Evolutionary conservation across 1,140 invertebrate species (phyloP).

Genomic region (Dinothrombium tinctorium): DNA sequence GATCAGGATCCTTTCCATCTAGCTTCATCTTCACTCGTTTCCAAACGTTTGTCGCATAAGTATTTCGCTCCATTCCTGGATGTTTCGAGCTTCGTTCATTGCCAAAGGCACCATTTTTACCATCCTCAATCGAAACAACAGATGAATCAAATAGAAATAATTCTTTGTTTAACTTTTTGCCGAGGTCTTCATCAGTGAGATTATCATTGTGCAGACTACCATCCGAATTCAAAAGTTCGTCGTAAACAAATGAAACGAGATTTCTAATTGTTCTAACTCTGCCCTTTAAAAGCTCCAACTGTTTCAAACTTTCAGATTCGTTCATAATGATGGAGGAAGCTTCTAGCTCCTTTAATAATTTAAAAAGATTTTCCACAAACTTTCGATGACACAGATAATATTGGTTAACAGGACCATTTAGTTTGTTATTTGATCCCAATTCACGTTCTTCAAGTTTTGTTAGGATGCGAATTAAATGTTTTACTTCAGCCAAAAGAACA

Average conservation of each 20-base stretch:
- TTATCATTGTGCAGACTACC: not conserved
- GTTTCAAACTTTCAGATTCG: not conserved
- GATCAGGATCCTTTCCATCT: constrained; percentile 65
- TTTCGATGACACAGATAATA: constrained; percentile 22
- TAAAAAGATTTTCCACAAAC: constrained; percentile 32
- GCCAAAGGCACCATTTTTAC: too few species aligned
- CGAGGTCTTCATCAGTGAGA: not conserved
- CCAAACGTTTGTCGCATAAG: constrained; percentile 77
- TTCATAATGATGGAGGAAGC: not conserved
- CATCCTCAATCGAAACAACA: too few species aligned
- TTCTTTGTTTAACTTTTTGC: not conserved
- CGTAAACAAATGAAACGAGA: constrained; percentile 21
- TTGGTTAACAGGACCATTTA: constrained; percentile 18
- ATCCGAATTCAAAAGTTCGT: constrained; percentile 22
- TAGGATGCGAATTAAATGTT: constrained; percentile 41
- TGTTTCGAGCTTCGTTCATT: too few species aligned
- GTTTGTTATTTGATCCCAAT: constrained; percentile 16
- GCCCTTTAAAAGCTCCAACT: not conserved
- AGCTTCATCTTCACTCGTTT: constrained; percentile 70
- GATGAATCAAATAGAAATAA: too few species aligned
- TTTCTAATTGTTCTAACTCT: not conserved
- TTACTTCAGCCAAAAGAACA: constrained; percentile 44
- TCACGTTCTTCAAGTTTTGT: constrained; percentile 32
- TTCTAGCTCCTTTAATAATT: constrained; percentile 27
- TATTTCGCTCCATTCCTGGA: constrained; percentile 40